phyloP scores from a whole-genome alignment of 2,888 invertebrate genomes.

The Cheilosia soror region DNA sequence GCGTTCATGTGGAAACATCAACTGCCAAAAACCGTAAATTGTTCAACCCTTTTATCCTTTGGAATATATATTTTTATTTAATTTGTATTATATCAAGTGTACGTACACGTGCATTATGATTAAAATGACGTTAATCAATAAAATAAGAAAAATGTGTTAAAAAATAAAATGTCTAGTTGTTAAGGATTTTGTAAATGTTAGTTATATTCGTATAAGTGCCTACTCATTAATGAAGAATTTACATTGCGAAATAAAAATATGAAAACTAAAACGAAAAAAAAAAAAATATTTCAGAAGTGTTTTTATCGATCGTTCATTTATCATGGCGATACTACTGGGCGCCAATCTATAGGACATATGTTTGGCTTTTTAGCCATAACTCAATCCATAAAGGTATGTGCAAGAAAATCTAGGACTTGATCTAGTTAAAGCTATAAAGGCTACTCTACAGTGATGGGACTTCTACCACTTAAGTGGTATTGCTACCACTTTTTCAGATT shows the following conservation, averaged over 20 bases:
- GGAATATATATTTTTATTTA: conserved; percentile 34
- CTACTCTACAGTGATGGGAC: too few relatives aligned
- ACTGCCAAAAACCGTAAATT: conserved; percentile 76
- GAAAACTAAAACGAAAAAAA: not conserved
- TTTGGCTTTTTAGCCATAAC: too few relatives aligned
- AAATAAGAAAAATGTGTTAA: conserved; percentile 25
- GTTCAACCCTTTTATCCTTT: conserved; percentile 60
- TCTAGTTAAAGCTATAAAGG: too few relatives aligned
- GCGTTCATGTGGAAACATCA: conserved; percentile 72
- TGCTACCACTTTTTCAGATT: too few relatives aligned
- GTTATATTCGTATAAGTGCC: conserved; percentile 45
- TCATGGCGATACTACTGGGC: too few relatives aligned
- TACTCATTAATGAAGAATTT: conserved; percentile 63
- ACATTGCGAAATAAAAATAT: conserved; percentile 35
- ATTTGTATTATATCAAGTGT: conserved; percentile 33
- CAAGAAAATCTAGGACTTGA: too few relatives aligned
- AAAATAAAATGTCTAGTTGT: conserved; percentile 39
- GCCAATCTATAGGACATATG: too few relatives aligned
- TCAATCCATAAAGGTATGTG: too few relatives aligned
- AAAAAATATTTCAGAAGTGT: not conserved
- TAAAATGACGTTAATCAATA: conserved; percentile 21
- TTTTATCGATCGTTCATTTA: too few relatives aligned
- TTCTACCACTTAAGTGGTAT: too few relatives aligned
- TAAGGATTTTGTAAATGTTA: conserved; percentile 71
- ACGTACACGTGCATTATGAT: conserved; percentile 28